Evolutionary conservation across 64 coral and sea anemone species (phyloP).

Genomic region (Orbicella faveolata): DNA sequence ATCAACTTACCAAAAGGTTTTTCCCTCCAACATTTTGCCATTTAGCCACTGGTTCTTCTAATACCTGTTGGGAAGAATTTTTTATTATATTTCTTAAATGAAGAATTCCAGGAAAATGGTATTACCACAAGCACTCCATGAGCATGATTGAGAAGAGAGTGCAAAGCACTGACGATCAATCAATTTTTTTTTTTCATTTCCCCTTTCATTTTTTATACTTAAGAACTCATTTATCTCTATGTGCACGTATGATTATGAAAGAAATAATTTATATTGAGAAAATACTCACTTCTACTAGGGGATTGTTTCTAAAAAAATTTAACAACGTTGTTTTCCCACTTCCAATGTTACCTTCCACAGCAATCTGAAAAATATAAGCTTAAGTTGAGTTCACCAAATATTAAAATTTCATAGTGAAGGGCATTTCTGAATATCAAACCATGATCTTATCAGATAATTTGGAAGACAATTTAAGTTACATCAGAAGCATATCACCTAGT

Average conservation of each 20-base stretch:
- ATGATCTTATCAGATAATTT: no score
- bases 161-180: no score
- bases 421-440: not conserved
- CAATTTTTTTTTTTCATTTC: no score
- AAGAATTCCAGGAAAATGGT: no score
- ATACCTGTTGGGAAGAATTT: slow-evolving; percentile 39
- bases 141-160: no score
- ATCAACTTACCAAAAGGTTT: slow-evolving; percentile 71
- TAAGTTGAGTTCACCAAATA: not conserved
- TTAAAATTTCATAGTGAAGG: not conserved
- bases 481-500: no score
- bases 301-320: slow-evolving; percentile 76
- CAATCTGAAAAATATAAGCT: slow-evolving; percentile 44
- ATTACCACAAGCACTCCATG: no score
- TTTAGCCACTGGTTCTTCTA: slow-evolving; percentile 87
- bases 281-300: slow-evolving; percentile 66
- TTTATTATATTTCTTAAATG: no score
- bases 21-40: slow-evolving; percentile 89
- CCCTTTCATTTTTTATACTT: no score
- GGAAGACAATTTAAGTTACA: no score
- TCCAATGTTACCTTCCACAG: slow-evolving; percentile 93
- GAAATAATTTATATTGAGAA: not conserved
- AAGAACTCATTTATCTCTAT: no score
- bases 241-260: no score
- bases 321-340: slow-evolving; percentile 91